These are phyloP conservation scores for Monopterus albus DNA, from an alignment of 2,113 vertebrate genomes.

Conservation along the genomic window DNA sequence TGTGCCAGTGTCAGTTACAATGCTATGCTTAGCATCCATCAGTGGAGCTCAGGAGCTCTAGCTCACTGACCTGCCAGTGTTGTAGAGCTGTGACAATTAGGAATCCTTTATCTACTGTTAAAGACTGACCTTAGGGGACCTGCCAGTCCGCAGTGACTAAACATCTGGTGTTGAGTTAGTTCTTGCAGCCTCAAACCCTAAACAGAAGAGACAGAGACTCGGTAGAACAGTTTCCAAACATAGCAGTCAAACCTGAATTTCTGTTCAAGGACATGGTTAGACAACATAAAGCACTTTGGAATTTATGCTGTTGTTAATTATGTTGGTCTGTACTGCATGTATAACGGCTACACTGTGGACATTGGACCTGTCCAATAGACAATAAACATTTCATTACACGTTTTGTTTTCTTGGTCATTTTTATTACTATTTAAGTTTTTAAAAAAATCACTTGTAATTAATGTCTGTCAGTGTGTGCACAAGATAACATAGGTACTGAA, in stretches of 20 bases:
- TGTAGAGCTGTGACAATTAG: slow-evolving; percentile 64
- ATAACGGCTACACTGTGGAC: slow-evolving; percentile 34
- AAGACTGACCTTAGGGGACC: slow-evolving; percentile 47
- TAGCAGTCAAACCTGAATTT: slow-evolving; percentile 53
- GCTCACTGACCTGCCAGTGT: slow-evolving; percentile 41
- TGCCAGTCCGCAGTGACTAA: slow-evolving; percentile 35
- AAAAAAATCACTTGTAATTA: neutral
- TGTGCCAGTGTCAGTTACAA: slow-evolving; percentile 39
- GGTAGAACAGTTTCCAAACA: slow-evolving; percentile 32
- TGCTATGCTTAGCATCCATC: slow-evolving; percentile 36
- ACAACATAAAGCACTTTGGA: slow-evolving; percentile 70
- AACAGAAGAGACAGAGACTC: slow-evolving; percentile 34
- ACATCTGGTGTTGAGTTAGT: slow-evolving; percentile 31
- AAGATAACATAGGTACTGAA: neutral
- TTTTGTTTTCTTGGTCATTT: slow-evolving; percentile 1
- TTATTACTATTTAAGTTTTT: no score
- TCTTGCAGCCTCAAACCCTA: slow-evolving; percentile 34
- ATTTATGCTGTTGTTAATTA: slow-evolving; percentile 50
- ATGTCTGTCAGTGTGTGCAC: neutral
- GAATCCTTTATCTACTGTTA: slow-evolving; percentile 50
- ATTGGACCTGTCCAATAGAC: slow-evolving; percentile 46
- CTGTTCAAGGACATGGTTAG: slow-evolving; percentile 31
- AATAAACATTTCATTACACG: slow-evolving; percentile 69
- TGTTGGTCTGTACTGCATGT: slow-evolving; percentile 55
- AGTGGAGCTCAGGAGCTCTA: slow-evolving; percentile 27